Base-by-base conservation (phyloP, 2,113 vertebrate species). In the Speoplatyrhinus poulsoni region DNA sequence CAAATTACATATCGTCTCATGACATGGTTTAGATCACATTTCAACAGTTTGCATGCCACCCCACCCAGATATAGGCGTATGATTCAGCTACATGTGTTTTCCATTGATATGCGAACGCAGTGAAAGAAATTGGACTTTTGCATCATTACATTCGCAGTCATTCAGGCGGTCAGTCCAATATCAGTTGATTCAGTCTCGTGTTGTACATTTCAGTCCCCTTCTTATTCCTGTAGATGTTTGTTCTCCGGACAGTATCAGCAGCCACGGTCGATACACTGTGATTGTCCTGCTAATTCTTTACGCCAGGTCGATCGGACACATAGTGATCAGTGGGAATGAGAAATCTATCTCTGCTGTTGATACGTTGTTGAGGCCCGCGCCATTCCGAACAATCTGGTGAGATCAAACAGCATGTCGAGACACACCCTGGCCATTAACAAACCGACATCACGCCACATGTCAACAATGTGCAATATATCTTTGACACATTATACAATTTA, bases 321-420 rank as follows among this genome's bases (percentile, higher is more conserved):
- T 81, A 71, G 80, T 88, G 80, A 88, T 91, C 84, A 88, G 80
- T 61, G 75, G 81, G 67, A 87, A 89, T 78, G 86, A 88, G 75
- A 82, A 87, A 87, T 89, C 88, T 76, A 81, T 89, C 67, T 41
- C 58, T 58, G 59, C 75, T 68, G 90, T 84, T 70, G 80, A 88
- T 77, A 80, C 73, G 74, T 33, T 59, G 76, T 19, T 19, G 19
- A 0, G 53, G 71, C 69, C 73, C 59, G 61, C 73, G 77, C 76
- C 71, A 72, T 80, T 60, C 56, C 13, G 60, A 71, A 41, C 48
- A 19, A 85, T 81, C 64, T 69, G 61, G n/a, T 19, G 50, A 69
- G 76, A 81, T 76, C 69, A 53, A 76, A 79, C 73, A 32, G 62
- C 68, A 71, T 67, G 70, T 80, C 7, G n/a, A 62, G 83, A 77